These are phyloP conservation scores for Egretta garzetta DNA, from an alignment of 2,113 vertebrate species.

Conservation along the genomic window DNA sequence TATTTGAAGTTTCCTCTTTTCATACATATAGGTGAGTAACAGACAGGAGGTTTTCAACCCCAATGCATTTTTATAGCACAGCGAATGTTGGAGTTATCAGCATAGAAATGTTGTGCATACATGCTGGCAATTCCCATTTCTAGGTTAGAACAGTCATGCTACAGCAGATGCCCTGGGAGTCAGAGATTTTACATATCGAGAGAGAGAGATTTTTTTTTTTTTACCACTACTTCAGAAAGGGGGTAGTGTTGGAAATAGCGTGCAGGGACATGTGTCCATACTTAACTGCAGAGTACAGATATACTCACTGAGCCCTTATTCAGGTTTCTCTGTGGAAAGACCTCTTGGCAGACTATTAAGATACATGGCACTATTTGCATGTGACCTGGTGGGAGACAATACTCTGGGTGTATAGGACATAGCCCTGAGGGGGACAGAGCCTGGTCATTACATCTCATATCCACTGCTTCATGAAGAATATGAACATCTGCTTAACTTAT, in stretches of 20 bases:
- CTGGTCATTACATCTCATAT: background rate
- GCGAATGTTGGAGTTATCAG: background rate
- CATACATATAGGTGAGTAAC: rapidly evolving
- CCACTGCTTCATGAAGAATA: background rate
- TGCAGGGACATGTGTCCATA: background rate
- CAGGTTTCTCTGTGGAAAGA: background rate
- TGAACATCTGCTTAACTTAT: background rate
- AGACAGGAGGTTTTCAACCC: background rate
- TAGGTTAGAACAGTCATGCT: background rate
- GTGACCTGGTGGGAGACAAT: background rate
- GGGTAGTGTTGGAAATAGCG: background rate
- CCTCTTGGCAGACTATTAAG: background rate
- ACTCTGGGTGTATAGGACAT: background rate
- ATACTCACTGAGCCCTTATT: background rate
- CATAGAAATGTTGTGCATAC: background rate
- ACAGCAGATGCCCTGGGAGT: background rate
- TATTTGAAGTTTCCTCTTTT: background rate
- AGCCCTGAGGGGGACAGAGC: background rate
- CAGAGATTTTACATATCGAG: background rate
- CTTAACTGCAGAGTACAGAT: background rate
- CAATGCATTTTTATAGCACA: background rate
- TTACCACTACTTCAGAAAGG: background rate
- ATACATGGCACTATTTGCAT: background rate
- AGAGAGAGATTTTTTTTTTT: background rate
- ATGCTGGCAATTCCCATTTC: background rate